phyloP scores from a whole-genome alignment of 2,888 invertebrate genomes.

The Anoplius nigerrimus region DNA sequence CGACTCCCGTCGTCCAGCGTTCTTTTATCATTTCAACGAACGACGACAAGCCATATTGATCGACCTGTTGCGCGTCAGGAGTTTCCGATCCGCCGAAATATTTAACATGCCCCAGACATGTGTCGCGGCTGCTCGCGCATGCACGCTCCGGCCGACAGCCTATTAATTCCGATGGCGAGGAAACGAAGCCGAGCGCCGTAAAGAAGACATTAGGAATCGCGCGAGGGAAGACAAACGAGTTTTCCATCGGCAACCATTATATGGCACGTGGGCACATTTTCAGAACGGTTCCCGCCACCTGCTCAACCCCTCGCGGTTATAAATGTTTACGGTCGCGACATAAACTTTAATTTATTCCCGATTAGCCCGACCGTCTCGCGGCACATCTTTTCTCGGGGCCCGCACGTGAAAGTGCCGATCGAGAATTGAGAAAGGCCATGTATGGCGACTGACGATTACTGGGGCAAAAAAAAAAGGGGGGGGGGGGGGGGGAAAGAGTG shows the following conservation, averaged over 20 bases:
- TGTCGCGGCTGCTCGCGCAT: not conserved
- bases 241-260: too few relatives aligned
- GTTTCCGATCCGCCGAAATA: conserved; percentile 46
- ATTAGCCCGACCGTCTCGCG: conserved; percentile 60
- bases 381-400: not conserved
- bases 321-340: conserved; percentile 70
- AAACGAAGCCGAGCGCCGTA: not conserved
- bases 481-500: not conserved
- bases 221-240: not conserved
- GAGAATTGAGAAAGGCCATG: not conserved
- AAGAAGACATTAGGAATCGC: not conserved
- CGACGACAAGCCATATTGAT: conserved; percentile 13
- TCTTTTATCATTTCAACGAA: too few relatives aligned
- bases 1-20: too few relatives aligned
- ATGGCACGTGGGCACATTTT: too few relatives aligned
- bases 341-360: conserved; percentile 74
- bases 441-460: too few relatives aligned
- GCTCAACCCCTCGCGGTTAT: conserved; percentile 43
- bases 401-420: not conserved
- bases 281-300: not conserved
- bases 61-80: conserved; percentile 48
- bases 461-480: too few relatives aligned
- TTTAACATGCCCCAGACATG: conserved; percentile 23
- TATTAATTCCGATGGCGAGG: not conserved
- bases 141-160: too few relatives aligned